These are phyloP conservation scores for Pseudotriccus pelzelni DNA, from an alignment of 2,797 vertebrate species.

Conservation along the genomic window DNA sequence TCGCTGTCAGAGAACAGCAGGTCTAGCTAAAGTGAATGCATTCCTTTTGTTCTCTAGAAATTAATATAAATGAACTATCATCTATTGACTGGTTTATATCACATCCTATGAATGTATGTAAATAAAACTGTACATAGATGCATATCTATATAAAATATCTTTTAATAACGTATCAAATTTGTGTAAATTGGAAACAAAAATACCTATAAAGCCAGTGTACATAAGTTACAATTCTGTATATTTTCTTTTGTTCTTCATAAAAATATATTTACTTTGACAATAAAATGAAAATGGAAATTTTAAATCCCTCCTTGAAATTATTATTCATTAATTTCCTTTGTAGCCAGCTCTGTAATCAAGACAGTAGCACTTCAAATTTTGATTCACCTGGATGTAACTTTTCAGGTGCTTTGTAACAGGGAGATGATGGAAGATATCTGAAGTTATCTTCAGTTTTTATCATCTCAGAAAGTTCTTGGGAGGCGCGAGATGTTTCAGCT, in stretches of 20 bases:
- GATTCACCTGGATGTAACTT: slow-evolving; percentile 12
- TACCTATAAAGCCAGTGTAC: slow-evolving; percentile 87
- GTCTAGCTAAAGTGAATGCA: slow-evolving; percentile 73
- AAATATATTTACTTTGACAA: slow-evolving; percentile 94
- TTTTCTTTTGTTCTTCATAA: slow-evolving; percentile 90
- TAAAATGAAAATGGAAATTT: slow-evolving; percentile 85
- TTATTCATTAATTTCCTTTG: slow-evolving; percentile 25
- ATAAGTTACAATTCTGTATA: slow-evolving; percentile 91
- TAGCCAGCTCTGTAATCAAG: slow-evolving; percentile 1
- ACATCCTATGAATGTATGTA: slow-evolving; percentile 98
- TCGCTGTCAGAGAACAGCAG: slow-evolving; percentile 3
- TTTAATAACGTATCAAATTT: slow-evolving; percentile 85
- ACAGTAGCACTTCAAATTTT: not conserved
- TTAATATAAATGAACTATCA: slow-evolving; percentile 81
- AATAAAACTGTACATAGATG: slow-evolving; percentile 86
- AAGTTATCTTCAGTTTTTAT: not conserved
- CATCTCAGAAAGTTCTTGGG: not conserved
- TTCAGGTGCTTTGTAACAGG: slow-evolving; percentile 5
- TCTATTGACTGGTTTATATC: slow-evolving; percentile 86
- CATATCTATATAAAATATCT: slow-evolving; percentile 83
- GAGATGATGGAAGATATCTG: not conserved
- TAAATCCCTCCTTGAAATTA: slow-evolving; percentile 45
- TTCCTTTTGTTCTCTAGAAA: slow-evolving; percentile 88
- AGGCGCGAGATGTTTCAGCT: accelerated
- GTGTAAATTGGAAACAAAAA: slow-evolving; percentile 87